A percentile compares a stretch with the other conserved stretches of the same genome.
phyloP scores from a whole-genome alignment of 1,140 invertebrate genomes.

The Drosophila rufa region DNA sequence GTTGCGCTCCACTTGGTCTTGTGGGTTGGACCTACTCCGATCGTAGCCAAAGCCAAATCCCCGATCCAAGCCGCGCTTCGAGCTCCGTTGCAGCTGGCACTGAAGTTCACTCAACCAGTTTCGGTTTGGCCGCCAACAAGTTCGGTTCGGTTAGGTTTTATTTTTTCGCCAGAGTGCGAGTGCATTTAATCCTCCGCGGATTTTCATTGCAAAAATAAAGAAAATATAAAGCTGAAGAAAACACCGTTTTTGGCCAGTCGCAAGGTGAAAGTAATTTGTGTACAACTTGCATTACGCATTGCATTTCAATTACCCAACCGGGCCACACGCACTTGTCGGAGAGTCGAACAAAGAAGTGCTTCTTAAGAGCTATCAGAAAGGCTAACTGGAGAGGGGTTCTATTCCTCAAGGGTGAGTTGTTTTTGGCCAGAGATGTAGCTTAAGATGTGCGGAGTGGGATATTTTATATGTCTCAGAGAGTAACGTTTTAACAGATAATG shows the following conservation, averaged over 20 bases:
- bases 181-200: slow-evolving; percentile 9
- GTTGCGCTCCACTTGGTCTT: slow-evolving; percentile 70
- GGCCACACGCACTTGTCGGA: slow-evolving; percentile 17
- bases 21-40: slow-evolving; percentile 25
- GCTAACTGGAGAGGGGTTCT: neutral
- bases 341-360: neutral
- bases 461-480: neutral
- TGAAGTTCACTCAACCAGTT: slow-evolving; percentile 77
- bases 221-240: slow-evolving; percentile 11
- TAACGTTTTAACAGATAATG: neutral
- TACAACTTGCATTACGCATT: slow-evolving; percentile 30
- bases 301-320: slow-evolving; percentile 41
- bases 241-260: slow-evolving; percentile 32
- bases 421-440: neutral
- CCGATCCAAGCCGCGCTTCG: slow-evolving; percentile 21
- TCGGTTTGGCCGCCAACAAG: slow-evolving; percentile 65
- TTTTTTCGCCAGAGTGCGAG: neutral
- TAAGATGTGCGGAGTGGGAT: neutral
- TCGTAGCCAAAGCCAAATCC: slow-evolving; percentile 20
- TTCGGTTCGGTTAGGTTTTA: slow-evolving; percentile 50
- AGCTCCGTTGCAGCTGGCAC: slow-evolving; percentile 41
- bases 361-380: neutral
- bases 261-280: slow-evolving; percentile 56
- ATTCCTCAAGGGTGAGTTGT: slow-evolving; percentile 5
- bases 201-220: slow-evolving; percentile 5